A percentile compares a stretch with the other conserved stretches of the same genome.
These are phyloP conservation scores for Oscheius sp. DNA, from an alignment of 1,140 invertebrate genomes.

Conservation along the genomic window DNA sequence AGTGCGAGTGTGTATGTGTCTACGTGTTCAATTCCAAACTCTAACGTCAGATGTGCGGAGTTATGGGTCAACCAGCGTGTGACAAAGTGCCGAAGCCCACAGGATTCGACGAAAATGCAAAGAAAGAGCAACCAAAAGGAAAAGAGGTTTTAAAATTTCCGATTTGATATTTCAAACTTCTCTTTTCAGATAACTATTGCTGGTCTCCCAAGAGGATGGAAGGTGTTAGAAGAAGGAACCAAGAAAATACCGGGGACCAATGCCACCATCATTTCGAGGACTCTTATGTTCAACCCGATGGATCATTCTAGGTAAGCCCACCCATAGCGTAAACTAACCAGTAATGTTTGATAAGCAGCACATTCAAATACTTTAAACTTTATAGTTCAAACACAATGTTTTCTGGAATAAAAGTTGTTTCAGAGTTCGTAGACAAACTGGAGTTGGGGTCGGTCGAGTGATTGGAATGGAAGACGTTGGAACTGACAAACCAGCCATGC, in stretches of 20 bases:
- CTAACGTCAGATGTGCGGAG: conserved; percentile 24
- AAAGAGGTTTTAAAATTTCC: not conserved
- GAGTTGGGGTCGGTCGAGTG: conserved; percentile 18
- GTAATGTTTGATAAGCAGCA: too few relatives aligned
- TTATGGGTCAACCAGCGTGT: conserved; percentile 35
- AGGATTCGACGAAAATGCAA: conserved; percentile 13
- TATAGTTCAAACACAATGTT: too few relatives aligned
- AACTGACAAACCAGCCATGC: conserved; percentile 4
- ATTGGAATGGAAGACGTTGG: conserved; percentile 13
- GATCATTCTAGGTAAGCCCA: not conserved
- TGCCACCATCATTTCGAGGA: conserved; percentile 20
- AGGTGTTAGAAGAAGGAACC: conserved; percentile 22
- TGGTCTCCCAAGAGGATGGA: conserved; percentile 32
- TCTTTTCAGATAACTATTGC: conserved; percentile 16
- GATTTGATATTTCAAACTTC: not conserved
- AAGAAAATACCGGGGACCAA: conserved; percentile 26
- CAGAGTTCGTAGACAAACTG: not conserved
- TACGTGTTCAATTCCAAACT: too few relatives aligned
- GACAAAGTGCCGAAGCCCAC: conserved; percentile 34
- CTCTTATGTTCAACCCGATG: conserved; percentile 21
- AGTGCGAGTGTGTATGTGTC: too few relatives aligned
- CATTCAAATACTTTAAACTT: too few relatives aligned
- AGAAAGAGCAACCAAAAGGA: conserved; percentile 10
- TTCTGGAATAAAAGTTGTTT: not conserved
- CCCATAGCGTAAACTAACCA: not conserved